Evolutionary conservation across 2,113 vertebrate genomes (phyloP).

Genomic region (Pseudorhombus dupliciocellatus): DNA sequence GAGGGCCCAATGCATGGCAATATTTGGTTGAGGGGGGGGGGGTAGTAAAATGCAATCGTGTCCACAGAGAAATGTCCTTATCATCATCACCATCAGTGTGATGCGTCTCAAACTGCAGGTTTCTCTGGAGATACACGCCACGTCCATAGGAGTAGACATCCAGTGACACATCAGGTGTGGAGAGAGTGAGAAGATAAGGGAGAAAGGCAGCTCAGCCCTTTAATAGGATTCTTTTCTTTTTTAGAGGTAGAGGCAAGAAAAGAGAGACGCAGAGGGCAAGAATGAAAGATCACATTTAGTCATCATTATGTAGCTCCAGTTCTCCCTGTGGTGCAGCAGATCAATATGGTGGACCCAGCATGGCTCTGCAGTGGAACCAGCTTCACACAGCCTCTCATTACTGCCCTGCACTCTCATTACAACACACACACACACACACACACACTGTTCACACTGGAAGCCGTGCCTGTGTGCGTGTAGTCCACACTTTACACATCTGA

Average conservation of each 20-base stretch:
- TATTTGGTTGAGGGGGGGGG: too few species aligned
- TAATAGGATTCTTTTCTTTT: constrained; percentile 29
- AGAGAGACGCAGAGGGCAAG: constrained; percentile 37
- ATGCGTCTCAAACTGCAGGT: background rate
- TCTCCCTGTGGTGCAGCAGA: constrained; percentile 64
- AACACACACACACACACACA: constrained; percentile 18
- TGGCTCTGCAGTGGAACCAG: constrained; percentile 57
- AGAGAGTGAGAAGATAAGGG: background rate
- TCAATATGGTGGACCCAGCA: constrained; percentile 69
- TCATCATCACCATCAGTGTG: constrained; percentile 28
- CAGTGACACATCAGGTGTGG: background rate
- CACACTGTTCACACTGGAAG: constrained; percentile 9
- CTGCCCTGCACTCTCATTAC: constrained; percentile 50
- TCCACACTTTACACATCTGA: constrained; percentile 28
- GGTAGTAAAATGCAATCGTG: constrained; percentile 7
- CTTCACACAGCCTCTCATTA: constrained; percentile 66
- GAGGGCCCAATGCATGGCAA: background rate
- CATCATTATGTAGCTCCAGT: constrained; percentile 71
- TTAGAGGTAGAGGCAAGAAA: constrained; percentile 20
- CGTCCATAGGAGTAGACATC: background rate
- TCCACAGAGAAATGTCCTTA: constrained; percentile 18
- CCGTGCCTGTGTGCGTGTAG: constrained; percentile 22
- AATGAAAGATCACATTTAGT: constrained; percentile 65
- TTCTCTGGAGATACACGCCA: background rate
- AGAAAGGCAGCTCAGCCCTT: constrained; percentile 10